Conservation (phyloP, 2,113 vertebrate genomes). For the Hemibagrus wyckioides region DNA sequence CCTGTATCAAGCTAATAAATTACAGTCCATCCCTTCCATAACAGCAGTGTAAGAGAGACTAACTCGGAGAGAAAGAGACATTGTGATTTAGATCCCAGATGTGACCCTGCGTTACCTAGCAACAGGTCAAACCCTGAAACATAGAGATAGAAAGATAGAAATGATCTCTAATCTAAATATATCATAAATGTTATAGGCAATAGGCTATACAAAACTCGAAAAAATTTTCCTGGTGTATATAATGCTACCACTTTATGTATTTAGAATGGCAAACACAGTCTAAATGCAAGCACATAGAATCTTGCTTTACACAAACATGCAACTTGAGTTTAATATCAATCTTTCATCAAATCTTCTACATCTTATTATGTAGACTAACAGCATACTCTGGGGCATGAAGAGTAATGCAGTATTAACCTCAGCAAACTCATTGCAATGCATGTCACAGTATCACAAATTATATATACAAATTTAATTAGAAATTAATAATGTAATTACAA, state of each 20-base stretch:
- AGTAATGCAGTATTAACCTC: background rate
- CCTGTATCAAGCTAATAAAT: slow-evolving; percentile 61
- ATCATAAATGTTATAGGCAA: background rate
- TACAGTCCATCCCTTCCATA: slow-evolving; percentile 55
- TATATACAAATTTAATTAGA: no score
- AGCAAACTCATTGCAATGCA: background rate
- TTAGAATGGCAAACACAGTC: background rate
- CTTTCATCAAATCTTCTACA: background rate
- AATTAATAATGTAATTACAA: no score
- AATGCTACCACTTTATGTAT: background rate
- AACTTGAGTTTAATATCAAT: background rate
- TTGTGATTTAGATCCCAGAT: slow-evolving; percentile 61
- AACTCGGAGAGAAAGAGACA: slow-evolving; percentile 58
- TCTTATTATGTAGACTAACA: background rate
- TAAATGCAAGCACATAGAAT: background rate
- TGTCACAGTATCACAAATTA: background rate
- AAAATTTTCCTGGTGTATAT: background rate
- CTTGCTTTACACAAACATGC: background rate
- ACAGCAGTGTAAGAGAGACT: slow-evolving; percentile 52
- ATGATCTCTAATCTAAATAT: slow-evolving; percentile 2
- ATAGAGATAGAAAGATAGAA: slow-evolving; percentile 10
- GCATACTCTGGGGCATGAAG: background rate
- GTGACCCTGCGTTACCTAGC: slow-evolving; percentile 65
- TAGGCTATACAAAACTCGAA: background rate
- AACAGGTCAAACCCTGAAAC: slow-evolving; percentile 57